Conservation (phyloP, 2,113 vertebrate species). For the Gnathonemus echidnorhynchus region DNA sequence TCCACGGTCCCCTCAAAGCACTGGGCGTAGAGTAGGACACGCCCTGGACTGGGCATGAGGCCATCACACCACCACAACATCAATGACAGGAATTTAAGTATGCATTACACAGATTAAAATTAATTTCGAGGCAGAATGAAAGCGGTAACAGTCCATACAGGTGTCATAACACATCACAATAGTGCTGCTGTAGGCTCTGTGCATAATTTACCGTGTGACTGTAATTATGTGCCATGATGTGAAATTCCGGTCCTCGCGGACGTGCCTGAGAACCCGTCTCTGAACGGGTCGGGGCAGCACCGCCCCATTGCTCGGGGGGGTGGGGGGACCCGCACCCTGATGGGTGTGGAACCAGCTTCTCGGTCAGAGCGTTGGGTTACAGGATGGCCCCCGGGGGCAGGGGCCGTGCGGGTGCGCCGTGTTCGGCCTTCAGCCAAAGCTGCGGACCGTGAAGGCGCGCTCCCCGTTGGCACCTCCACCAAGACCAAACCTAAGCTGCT, state of each 20-base stretch:
- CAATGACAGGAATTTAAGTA: background rate
- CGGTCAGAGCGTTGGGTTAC: background rate
- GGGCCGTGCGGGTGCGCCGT: background rate
- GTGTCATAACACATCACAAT: background rate
- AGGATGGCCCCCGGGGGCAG: background rate
- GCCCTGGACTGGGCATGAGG: background rate
- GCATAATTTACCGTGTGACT: conserved; percentile 2
- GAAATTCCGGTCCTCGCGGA: background rate
- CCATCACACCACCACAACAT: background rate
- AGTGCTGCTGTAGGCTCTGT: background rate
- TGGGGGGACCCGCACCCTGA: background rate
- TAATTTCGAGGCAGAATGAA: background rate
- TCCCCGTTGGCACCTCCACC: background rate
- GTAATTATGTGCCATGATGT: background rate
- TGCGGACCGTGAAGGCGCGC: background rate
- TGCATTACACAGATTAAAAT: background rate
- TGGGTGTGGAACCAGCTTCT: background rate
- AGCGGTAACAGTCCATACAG: background rate
- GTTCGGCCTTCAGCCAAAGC: background rate
- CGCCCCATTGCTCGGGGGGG: background rate
- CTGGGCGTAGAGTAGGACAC: background rate
- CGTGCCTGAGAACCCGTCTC: background rate
- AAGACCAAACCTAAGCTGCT: background rate
- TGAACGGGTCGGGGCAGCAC: background rate
- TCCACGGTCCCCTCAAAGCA: background rate